Base-by-base conservation (phyloP, 2,113 vertebrate species). In the Arenaria interpres region DNA sequence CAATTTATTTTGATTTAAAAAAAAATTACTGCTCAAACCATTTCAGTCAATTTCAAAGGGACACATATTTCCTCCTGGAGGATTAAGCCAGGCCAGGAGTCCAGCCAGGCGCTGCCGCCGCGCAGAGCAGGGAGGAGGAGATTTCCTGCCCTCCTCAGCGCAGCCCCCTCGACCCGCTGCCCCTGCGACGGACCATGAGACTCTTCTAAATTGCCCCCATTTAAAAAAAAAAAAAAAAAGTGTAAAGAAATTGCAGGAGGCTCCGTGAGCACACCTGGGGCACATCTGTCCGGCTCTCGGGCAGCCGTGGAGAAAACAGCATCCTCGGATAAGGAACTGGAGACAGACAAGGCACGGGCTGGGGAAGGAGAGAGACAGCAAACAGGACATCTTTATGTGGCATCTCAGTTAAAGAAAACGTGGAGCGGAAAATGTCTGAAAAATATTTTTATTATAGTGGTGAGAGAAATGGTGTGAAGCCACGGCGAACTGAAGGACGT, bases 161-260 rank as follows among this genome's bases (percentile, higher is more conserved):
- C 46, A 48, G 67, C 57, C 72, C 39, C 85, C 71, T 20, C 1
- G 4, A 39, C 57, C 50, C 8, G 32, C 71, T 18, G 23, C 24
- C 64, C 69, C 16, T 7, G 50, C 2, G 6, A n/a, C 7, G 30
- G 24, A 10, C 50, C 2, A 0, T 1, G 18, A 41, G 37, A 4
- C 21, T 15, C 72, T 41, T 21, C 17, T 6, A 4, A 27, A 32
- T 4, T 12, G 28, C 3, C 30, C 54, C 39, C 1, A 20, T 46
- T 46, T 46, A 21, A 46, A 21, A 46, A 46, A 46, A 21, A 19
- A 45, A 19, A 19, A 21, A 21, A 46, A 46, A 46, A 46, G 5
- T 35, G 39, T 18, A 21, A 25, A 8, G 56, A 32, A 16, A 45
- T 28, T 0, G 0, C 43, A 33, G 57, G 16, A 63, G 62, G 6